phyloP scores from a whole-genome alignment of 2,888 invertebrate species.

The Spodoptera picta region DNA sequence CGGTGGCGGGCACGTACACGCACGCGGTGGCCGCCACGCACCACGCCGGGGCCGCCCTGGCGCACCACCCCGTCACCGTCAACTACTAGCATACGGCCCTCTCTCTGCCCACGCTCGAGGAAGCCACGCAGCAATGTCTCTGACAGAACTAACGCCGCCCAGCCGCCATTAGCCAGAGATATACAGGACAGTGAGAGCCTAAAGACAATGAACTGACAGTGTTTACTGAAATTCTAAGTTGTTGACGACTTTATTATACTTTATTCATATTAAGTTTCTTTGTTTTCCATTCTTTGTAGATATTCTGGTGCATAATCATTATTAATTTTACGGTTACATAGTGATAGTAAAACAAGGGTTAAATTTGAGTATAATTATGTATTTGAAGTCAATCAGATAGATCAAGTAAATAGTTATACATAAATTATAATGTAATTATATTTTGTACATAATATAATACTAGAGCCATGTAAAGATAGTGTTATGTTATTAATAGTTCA shows the following conservation, averaged over 20 bases:
- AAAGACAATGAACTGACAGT: constrained; percentile 28
- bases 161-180: constrained; percentile 8
- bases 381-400: constrained; percentile 30
- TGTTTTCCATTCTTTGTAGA: constrained; percentile 14
- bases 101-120: constrained; percentile 45
- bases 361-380: constrained; percentile 30
- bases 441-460: constrained; percentile 52
- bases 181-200: constrained; percentile 40
- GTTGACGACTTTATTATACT: constrained; percentile 24
- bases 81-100: constrained; percentile 78
- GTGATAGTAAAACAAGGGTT: constrained; percentile 28
- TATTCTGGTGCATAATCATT: constrained; percentile 42
- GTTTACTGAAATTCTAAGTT: constrained; percentile 18
- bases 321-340: constrained; percentile 25
- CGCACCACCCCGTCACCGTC: constrained; percentile 84
- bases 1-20: constrained; percentile 66
- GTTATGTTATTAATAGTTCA: constrained; percentile 43
- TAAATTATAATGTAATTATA: constrained; percentile 37
- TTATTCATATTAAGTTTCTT: constrained; percentile 21
- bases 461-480: constrained; percentile 46
- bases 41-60: constrained; percentile 70
- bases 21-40: constrained; percentile 70
- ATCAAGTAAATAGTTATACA: constrained; percentile 31
- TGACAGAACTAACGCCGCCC: constrained; percentile 27
- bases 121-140: constrained; percentile 35